phyloP scores from a whole-genome alignment of 64 coral and sea anemone species.

The Porites lutea region DNA sequence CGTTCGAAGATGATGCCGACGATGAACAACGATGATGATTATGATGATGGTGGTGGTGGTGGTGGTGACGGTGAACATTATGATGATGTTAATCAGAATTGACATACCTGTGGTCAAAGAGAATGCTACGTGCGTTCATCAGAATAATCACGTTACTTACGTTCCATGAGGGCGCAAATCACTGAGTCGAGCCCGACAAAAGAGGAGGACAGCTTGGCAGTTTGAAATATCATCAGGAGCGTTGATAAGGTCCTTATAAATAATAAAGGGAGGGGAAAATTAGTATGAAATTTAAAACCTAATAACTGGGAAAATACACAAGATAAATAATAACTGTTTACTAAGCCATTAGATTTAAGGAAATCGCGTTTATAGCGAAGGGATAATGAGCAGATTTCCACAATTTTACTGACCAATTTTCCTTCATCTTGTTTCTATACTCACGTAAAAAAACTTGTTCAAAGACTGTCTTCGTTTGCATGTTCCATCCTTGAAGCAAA shows the following conservation, averaged over 20 bases:
- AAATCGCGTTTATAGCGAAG: too few species aligned
- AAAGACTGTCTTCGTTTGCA: conserved; percentile 24
- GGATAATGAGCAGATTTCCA: neutral
- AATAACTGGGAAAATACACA: too few species aligned
- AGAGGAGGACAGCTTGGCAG: neutral
- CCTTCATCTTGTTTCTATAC: neutral
- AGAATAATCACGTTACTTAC: conserved; percentile 7
- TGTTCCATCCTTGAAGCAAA: conserved; percentile 43
- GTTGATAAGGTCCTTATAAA: conserved; percentile 23
- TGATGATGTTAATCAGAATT: too few species aligned
- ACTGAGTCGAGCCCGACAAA: conserved; percentile 21
- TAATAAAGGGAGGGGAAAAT: neutral
- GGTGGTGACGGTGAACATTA: too few species aligned
- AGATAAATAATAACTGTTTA: too few species aligned
- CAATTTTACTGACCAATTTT: neutral
- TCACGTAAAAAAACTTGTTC: conserved; percentile 40
- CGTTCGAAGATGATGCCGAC: too few species aligned
- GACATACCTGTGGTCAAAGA: too few species aligned
- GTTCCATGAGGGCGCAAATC: conserved; percentile 25
- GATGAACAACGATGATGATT: too few species aligned
- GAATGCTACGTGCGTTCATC: too few species aligned
- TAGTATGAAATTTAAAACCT: neutral
- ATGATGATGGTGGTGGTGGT: too few species aligned
- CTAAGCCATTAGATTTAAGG: too few species aligned
- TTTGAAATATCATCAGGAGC: conserved; percentile 38